Evolutionary conservation across 1,140 invertebrate genomes (phyloP), one percentile per base, ranked within the genome.

Genomic region (Scylla paramamosain): DNA sequence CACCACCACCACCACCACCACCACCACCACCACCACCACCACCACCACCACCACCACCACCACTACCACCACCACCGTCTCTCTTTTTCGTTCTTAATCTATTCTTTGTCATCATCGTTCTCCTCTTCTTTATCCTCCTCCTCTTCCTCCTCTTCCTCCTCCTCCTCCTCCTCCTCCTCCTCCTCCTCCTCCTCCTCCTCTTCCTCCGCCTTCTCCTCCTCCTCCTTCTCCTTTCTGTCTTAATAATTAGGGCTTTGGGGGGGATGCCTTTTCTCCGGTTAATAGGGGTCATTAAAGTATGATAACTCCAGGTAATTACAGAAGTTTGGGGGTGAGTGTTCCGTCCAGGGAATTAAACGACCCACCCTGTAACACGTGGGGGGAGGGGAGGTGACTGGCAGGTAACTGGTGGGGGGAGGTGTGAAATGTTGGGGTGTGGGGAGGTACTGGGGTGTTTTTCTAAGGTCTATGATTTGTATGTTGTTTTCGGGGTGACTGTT

Each of bases 201-300:
- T 14, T 52, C 48, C 48, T 52, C 14, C 6, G 14, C 48, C 48
- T 59, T 8, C 20, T 59, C 52, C 52, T 45, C 28, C 28, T 45
- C 20, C 86, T 29, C 87, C n/a, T 20, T 29, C 31, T 45, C 86
- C 86, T 52, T 29, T 31, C 45, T 93, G 84, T 93, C 93, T 93
- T 93, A 93, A 93, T 93, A 93, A 93, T 93, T 93, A 67, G 93
- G 31, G 20, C 31, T n/a, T 1, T 7, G 16, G 88, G 88, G 25
- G 31, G 82, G 93, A 77, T 67, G 93, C 59, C 93, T 84, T 83
- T 86, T 84, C 84, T 52, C 86, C 92, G 91, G 94, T 92, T 95
- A 95, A 95, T 95, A 95, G 94, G 90, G 31, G 94, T 67, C 91
- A 95, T 95, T 95, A 95, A 95, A 95, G 46, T 82, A 95, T 95